A percentile compares a stretch with the other conserved stretches of the same genome.
Conservation (phyloP, 2,797 vertebrate species). For the Sebastes nivosus region DNA sequence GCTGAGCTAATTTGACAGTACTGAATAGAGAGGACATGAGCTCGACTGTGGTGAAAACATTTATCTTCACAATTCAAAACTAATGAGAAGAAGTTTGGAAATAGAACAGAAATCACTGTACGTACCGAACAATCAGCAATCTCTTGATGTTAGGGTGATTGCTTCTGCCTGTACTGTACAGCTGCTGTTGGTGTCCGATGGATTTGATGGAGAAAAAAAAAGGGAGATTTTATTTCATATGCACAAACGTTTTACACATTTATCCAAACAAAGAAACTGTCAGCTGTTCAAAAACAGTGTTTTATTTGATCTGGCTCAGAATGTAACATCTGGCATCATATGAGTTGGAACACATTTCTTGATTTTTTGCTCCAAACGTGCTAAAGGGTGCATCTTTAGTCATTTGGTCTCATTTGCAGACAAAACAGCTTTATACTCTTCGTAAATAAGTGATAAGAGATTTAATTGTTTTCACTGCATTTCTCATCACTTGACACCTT, state of each 20-base stretch:
- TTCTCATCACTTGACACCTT: too few species aligned
- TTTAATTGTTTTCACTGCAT: neutral
- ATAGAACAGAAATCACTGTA: conserved; percentile 32
- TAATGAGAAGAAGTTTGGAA: conserved; percentile 57
- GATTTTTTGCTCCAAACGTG: neutral
- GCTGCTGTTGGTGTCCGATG: neutral
- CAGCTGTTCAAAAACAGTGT: neutral
- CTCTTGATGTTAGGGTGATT: neutral
- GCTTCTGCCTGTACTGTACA: neutral
- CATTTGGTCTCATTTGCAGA: neutral
- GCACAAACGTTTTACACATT: neutral
- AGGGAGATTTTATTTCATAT: neutral
- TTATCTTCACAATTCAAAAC: conserved; percentile 43
- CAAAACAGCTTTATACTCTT: neutral
- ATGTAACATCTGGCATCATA: neutral
- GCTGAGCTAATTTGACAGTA: conserved; percentile 63
- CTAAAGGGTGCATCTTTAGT: neutral
- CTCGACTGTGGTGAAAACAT: conserved; percentile 40
- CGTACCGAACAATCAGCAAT: conserved; percentile 10
- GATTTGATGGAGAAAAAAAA: neutral
- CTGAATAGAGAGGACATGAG: conserved; percentile 35
- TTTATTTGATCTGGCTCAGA: conserved; percentile 9
- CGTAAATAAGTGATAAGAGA: neutral
- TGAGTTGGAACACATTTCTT: neutral
- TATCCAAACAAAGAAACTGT: neutral